Base-by-base conservation (phyloP, 2,113 vertebrate genomes). In the Scartelaos histophorus region DNA sequence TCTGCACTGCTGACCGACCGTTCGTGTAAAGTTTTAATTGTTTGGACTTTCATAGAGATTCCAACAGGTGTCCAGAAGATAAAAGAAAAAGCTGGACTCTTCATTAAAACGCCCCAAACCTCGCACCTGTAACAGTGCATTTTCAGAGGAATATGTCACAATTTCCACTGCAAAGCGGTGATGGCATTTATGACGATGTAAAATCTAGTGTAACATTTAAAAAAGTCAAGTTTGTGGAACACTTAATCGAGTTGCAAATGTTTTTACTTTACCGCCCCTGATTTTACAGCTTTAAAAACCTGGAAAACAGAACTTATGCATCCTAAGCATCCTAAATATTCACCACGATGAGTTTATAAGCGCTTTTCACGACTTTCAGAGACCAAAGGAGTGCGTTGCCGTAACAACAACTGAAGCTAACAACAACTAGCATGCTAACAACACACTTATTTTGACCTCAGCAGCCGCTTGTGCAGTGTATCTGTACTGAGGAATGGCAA, bases 1-100 rank as follows among this genome's bases (percentile, higher is more conserved):
- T 43, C 51, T 16, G 67, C 56, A 16, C 12, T 56, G 73, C 71
- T 73, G 4, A 43, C 75, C 62, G 4, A 43, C 75, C 62, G 61
- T 78, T 77, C 0, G 5, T 64, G 43, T 73, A 56, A 72, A 53
- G 13, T 80, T 76, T 71, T 62, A 71, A 80, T 79, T 29, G 38
- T 69, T 22, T 61, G 25, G 13, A 25, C 51, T 15, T 38, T 69
- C 17, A 38, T 71, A 7, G 56, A 13, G 62, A 62, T 67, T 72
- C 78, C 73, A 82, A 76, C 79, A 84, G 80, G 81, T 86, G 80
- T 75, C 67, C 75, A 62, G 70, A 77, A 62, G 61, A 69, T 43
- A 12, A 5, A 46, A 24, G n/a, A 5, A 46, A 24, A 46, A 24
- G n/a, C 56, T 25, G 29, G 16, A 25, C 12, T n/a, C 45, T 47